Evolutionary conservation across 1,140 invertebrate species (phyloP).

Genomic region (Drosophila ironensis): DNA sequence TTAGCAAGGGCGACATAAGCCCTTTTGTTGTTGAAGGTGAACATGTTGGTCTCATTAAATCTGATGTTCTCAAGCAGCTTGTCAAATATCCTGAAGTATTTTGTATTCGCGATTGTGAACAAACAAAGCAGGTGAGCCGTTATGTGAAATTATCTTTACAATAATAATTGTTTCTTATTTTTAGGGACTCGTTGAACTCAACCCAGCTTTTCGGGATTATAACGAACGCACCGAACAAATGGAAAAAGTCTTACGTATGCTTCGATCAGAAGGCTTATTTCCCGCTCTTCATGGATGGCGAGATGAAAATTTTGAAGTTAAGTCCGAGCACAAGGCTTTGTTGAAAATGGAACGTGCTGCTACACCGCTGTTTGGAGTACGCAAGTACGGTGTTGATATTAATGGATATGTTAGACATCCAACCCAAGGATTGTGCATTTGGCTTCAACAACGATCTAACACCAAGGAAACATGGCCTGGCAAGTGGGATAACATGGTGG

Average conservation of each 20-base stretch:
- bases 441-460: conserved; percentile 94
- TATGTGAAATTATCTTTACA: background rate
- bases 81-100: conserved; percentile 91
- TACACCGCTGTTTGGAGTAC: conserved; percentile 95
- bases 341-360: conserved; percentile 96
- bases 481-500: conserved; percentile 97
- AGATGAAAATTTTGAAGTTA: conserved; percentile 95
- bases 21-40: conserved; percentile 93
- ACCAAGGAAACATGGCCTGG: conserved; percentile 97
- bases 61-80: conserved; percentile 90
- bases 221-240: conserved; percentile 89
- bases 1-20: conserved; percentile 88
- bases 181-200: conserved; percentile 86
- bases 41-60: conserved; percentile 93
- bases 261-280: conserved; percentile 85
- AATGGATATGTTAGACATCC: conserved; percentile 95
- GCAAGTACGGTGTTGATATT: conserved; percentile 96
- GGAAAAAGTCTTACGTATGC: conserved; percentile 89
- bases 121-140: conserved; percentile 68
- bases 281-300: conserved; percentile 92
- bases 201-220: conserved; percentile 92
- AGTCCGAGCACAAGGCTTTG: conserved; percentile 86
- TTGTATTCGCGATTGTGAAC: conserved; percentile 79
- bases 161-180: background rate
- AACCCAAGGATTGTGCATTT: conserved; percentile 92